Evolutionary conservation across 2,113 vertebrate genomes (phyloP).

Genomic region (Baryphthengus martii): DNA sequence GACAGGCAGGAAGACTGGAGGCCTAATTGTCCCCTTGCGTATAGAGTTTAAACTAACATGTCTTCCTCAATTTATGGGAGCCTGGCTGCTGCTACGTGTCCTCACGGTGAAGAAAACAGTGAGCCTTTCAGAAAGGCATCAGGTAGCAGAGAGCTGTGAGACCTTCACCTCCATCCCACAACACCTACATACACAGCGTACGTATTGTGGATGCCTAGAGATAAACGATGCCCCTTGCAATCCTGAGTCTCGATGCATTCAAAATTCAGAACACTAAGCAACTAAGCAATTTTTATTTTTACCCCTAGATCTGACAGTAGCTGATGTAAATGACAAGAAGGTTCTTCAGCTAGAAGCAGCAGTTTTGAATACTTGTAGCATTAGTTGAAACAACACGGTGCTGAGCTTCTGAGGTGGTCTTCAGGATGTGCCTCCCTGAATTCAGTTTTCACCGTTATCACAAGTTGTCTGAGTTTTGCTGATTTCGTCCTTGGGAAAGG

Average conservation of each 20-base stretch:
- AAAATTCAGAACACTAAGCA: not conserved
- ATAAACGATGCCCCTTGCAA: not conserved
- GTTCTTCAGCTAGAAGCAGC: not conserved
- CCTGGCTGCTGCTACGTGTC: not conserved
- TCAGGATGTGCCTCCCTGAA: not conserved
- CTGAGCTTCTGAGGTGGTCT: not conserved
- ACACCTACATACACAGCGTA: not conserved
- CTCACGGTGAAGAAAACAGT: not conserved
- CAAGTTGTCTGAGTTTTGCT: not conserved
- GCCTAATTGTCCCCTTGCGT: not conserved
- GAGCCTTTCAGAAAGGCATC: not conserved
- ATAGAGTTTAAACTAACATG: not conserved
- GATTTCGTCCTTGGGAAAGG: not conserved
- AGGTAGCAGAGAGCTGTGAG: not conserved
- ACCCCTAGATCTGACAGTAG: not conserved
- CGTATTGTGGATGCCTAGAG: not conserved
- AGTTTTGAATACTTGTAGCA: not conserved
- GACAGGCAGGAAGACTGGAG: not conserved
- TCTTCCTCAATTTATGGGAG: not conserved
- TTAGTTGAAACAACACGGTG: accelerated
- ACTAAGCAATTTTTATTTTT: not conserved
- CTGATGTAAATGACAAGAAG: not conserved
- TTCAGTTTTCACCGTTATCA: not conserved
- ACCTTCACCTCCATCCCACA: not conserved
- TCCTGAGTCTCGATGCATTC: not conserved